Evolutionary conservation across 1,140 invertebrate species (phyloP).

Genomic region (Hydropsyche tenuis): DNA sequence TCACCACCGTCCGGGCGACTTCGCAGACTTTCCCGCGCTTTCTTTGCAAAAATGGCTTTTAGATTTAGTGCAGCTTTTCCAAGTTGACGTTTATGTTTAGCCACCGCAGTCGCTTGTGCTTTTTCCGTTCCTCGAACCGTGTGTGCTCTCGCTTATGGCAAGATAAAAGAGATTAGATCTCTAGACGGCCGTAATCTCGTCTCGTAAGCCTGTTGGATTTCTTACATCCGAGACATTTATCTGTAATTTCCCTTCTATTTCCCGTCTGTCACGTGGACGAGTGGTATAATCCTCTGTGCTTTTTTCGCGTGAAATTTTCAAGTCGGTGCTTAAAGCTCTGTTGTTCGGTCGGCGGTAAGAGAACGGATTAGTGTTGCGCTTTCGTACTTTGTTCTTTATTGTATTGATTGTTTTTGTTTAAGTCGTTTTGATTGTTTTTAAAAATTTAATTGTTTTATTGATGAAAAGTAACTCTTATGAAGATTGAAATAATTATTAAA

Average conservation of each 20-base stretch:
- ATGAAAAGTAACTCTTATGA: too few species aligned
- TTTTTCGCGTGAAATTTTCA: background rate
- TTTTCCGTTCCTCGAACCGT: background rate
- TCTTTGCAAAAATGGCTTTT: background rate
- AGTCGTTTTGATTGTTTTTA: too few species aligned
- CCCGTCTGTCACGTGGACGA: conserved; percentile 6
- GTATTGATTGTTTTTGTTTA: too few species aligned
- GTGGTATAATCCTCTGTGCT: background rate
- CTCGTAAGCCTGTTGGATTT: conserved; percentile 31
- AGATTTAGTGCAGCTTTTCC: conserved; percentile 12
- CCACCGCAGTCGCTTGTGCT: background rate
- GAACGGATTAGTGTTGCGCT: too few species aligned
- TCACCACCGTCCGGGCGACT: too few species aligned
- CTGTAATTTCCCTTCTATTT: conserved; percentile 23
- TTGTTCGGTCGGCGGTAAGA: too few species aligned
- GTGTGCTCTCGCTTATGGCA: background rate
- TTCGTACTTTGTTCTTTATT: too few species aligned
- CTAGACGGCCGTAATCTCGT: conserved; percentile 23
- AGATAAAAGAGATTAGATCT: conserved; percentile 28
- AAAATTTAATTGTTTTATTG: too few species aligned
- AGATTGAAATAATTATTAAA: too few species aligned
- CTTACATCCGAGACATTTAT: conserved; percentile 24
- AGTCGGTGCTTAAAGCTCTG: too few species aligned
- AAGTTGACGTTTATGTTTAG: conserved; percentile 21
- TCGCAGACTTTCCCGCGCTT: too few species aligned